phyloP scores from a whole-genome alignment of 2,797 vertebrate genomes.

The Macroramphosus scolopax region DNA sequence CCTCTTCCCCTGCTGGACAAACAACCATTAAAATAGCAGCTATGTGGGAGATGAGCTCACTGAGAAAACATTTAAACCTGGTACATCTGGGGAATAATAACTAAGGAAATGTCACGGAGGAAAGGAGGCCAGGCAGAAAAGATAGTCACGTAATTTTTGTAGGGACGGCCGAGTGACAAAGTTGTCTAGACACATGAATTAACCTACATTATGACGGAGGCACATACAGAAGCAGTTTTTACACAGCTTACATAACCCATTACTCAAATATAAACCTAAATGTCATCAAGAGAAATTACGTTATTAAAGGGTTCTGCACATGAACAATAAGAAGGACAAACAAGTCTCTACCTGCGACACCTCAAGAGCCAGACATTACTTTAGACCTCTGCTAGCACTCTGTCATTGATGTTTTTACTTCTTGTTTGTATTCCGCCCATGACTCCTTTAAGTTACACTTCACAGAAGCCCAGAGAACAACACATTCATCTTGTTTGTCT shows the following conservation, averaged over 20 bases:
- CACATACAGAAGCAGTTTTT: too few species aligned
- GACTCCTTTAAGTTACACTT: constrained; percentile 17
- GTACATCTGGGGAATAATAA: constrained; percentile 55
- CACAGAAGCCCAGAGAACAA: constrained; percentile 27
- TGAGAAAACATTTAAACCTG: constrained; percentile 40
- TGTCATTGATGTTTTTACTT: constrained; percentile 13
- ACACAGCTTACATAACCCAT: too few species aligned
- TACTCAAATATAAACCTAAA: too few species aligned
- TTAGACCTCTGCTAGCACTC: not conserved
- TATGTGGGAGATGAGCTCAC: constrained; percentile 41
- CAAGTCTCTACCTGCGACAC: not conserved
- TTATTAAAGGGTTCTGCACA: too few species aligned
- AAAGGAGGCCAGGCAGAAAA: constrained; percentile 15
- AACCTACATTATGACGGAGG: too few species aligned
- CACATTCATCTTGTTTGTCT: constrained; percentile 55
- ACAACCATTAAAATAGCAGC: constrained; percentile 52
- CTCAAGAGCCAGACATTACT: not conserved
- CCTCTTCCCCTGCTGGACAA: constrained; percentile 26
- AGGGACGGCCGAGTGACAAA: constrained; percentile 10
- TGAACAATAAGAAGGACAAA: too few species aligned
- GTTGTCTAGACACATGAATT: not conserved
- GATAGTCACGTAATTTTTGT: constrained; percentile 19
- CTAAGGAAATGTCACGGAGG: constrained; percentile 13
- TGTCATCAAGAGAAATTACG: too few species aligned
- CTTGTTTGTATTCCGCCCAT: constrained; percentile 23